Conservation (phyloP, 2,888 invertebrate species). For the Creontiades dilutus region DNA sequence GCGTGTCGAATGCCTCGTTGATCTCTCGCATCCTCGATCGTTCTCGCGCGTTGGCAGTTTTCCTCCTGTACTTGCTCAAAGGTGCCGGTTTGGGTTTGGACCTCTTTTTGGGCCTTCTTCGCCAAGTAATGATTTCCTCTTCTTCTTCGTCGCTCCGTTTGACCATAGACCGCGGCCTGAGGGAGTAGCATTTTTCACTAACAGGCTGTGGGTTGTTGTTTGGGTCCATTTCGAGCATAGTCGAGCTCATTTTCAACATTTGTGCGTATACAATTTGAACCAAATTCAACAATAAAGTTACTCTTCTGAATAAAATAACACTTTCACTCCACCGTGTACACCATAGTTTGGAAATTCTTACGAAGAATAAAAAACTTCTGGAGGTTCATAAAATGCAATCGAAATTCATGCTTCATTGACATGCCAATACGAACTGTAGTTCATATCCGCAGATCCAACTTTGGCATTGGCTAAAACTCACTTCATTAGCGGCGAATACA, state of each 20-base stretch:
- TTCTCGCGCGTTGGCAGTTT: slow-evolving; percentile 94
- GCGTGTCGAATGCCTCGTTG: slow-evolving; percentile 91
- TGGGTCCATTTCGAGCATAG: slow-evolving; percentile 77
- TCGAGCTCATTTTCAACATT: slow-evolving; percentile 71
- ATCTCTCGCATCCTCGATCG: slow-evolving; percentile 93
- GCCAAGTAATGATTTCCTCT: slow-evolving; percentile 75
- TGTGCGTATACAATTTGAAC: background rate
- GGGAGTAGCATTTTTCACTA: slow-evolving; percentile 83
- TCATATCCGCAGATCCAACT: slow-evolving; percentile 27
- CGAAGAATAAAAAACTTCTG: background rate
- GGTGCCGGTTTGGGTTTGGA: slow-evolving; percentile 83
- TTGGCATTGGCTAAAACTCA: background rate
- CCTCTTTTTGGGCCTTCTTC: slow-evolving; percentile 78
- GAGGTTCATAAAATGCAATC: slow-evolving; percentile 56
- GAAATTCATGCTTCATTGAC: slow-evolving; percentile 64
- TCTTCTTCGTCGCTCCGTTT: slow-evolving; percentile 79
- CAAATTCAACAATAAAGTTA: slow-evolving; percentile 45
- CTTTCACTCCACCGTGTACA: slow-evolving; percentile 55
- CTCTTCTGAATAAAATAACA: slow-evolving; percentile 30
- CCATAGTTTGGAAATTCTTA: slow-evolving; percentile 17
- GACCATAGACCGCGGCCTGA: slow-evolving; percentile 84
- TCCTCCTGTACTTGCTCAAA: slow-evolving; percentile 92
- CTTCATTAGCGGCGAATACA: background rate
- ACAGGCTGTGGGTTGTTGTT: slow-evolving; percentile 78
- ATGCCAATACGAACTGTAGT: background rate